phyloP scores from a whole-genome alignment of 1,140 invertebrate species.

The Atta colombica region DNA sequence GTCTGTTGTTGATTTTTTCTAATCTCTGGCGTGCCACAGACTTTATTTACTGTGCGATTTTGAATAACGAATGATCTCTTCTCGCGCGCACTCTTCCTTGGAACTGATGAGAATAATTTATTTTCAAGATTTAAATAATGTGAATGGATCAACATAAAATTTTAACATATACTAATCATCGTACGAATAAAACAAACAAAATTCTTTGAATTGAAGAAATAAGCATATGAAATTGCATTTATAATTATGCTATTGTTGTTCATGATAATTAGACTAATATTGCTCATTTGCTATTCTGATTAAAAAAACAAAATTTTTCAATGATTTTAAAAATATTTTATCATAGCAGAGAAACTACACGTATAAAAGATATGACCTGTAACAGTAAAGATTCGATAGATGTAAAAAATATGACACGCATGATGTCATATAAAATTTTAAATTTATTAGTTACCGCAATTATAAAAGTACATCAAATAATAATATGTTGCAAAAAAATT shows the following conservation, averaged over 20 bases:
- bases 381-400: too few species aligned
- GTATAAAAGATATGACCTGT: too few species aligned
- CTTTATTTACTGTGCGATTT: neutral
- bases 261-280: neutral
- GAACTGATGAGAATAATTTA: neutral
- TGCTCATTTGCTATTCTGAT: too few species aligned
- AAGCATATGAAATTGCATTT: neutral
- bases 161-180: neutral
- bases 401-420: too few species aligned
- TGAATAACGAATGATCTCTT: neutral
- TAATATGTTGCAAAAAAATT: too few species aligned
- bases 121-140: neutral
- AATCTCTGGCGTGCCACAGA: neutral
- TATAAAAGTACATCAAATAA: too few species aligned
- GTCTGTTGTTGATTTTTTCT: neutral
- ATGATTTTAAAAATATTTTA: too few species aligned
- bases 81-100: neutral
- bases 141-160: neutral
- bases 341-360: too few species aligned
- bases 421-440: too few species aligned
- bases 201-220: conserved; percentile 6
- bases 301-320: too few species aligned
- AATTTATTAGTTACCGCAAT: too few species aligned
- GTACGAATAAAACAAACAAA: neutral
- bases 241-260: neutral